Evolutionary conservation across 2,888 invertebrate species (phyloP), one percentile per base, ranked within the genome.

Genomic region (Thera britannica): DNA sequence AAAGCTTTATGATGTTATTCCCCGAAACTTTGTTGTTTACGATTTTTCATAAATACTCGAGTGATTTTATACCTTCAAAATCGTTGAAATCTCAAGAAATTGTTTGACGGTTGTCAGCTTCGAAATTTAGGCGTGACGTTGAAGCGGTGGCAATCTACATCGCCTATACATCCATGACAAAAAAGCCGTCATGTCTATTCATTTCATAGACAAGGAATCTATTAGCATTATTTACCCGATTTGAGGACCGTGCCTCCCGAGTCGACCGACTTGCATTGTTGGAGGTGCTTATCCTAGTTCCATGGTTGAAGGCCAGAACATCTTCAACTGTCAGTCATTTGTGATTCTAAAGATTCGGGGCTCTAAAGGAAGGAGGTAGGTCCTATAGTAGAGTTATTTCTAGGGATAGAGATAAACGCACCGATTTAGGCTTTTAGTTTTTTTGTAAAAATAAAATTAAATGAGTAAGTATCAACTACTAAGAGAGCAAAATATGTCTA

Each of bases 171-270:
- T 23, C 23, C 23, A 23, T 23, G 23, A 52, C 52, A 77, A 75
- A 80, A 78, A 67, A 59, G 74, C 75, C 77, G 77, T 80, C 80
- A 87, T 86, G 79, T 75, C 80, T 84, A 90, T 90, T 88, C 90
- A 83, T 81, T 77, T 68, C 80, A 78, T 81, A 79, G 79, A 79
- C 79, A 79, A 81, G 79, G 87, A 81, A 90, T 89, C 80, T 87
- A 83, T 90, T 90, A 88, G 79, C 87, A 86, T 88, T 85, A 86
- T 84, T 90, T 85, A 83, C 79, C 78, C 81, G 82, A 83, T 83
- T 81, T 84, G 68, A 65, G 58, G 66, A 60, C 60, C 70, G 67
- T 71, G 73, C 73, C 72, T 71, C 74, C 75, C 62, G 61, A 55
- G 36, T 54, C 51, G 54, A 65, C 57, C 61, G 35, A 61, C 60